Evolutionary conservation across 2,888 invertebrate genomes (phyloP).

Genomic region (Monochamus alternatus): DNA sequence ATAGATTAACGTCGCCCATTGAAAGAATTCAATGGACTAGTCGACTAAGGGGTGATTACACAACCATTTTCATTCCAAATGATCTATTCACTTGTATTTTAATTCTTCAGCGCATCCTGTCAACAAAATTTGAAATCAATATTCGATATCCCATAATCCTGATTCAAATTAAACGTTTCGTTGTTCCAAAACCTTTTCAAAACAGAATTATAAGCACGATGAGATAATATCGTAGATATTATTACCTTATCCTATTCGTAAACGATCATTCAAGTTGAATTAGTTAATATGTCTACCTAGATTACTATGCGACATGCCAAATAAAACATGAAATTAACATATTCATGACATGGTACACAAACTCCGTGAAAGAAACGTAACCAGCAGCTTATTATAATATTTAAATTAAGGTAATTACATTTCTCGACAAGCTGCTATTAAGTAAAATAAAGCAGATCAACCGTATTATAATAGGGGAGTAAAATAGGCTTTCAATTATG

Average conservation of each 20-base stretch:
- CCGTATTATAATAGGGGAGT: not conserved
- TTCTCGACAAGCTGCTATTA: conserved; percentile 14
- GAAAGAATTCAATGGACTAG: conserved; percentile 33
- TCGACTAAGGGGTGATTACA: conserved; percentile 24
- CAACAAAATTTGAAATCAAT: not conserved
- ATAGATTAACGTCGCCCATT: conserved; percentile 32
- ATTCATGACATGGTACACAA: conserved; percentile 3
- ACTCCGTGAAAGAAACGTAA: not conserved
- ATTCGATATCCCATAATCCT: not conserved
- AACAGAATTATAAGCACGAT: too few relatives aligned
- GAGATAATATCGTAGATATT: too few relatives aligned
- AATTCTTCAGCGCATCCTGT: not conserved
- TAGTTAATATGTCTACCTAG: not conserved
- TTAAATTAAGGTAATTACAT: conserved; percentile 26
- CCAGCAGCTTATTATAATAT: conserved; percentile 12
- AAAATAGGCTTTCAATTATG: not conserved
- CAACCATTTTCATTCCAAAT: conserved; percentile 28
- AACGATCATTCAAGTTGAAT: too few relatives aligned
- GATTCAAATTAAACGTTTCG: too few relatives aligned
- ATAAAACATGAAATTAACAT: conserved; percentile 12
- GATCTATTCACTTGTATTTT: conserved; percentile 23
- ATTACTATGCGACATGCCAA: not conserved
- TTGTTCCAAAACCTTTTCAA: too few relatives aligned
- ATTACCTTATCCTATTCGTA: too few relatives aligned
- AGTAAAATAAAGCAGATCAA: conserved; percentile 15